Evolutionary conservation across 2,113 vertebrate genomes (phyloP).

Genomic region (Salvelinus fontinalis): DNA sequence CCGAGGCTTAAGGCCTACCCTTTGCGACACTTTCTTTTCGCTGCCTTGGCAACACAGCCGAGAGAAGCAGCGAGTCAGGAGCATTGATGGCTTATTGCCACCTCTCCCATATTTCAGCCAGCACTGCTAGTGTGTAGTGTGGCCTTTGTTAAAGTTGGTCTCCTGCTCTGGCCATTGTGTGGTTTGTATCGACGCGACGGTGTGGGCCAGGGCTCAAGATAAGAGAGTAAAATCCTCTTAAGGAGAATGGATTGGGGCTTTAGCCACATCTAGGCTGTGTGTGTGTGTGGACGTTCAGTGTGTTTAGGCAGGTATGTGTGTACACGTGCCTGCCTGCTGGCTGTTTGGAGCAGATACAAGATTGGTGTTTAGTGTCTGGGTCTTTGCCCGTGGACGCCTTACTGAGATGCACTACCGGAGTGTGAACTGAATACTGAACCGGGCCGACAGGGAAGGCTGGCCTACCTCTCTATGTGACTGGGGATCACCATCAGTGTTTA

Average conservation of each 20-base stretch:
- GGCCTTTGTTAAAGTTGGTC: background rate
- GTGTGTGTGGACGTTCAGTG: background rate
- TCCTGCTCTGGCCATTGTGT: background rate
- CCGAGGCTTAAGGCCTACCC: background rate
- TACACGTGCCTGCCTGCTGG: background rate
- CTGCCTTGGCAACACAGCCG: background rate
- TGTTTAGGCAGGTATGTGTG: background rate
- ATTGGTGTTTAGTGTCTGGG: constrained; percentile 1
- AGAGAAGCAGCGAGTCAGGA: background rate
- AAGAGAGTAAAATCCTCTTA: constrained; percentile 20
- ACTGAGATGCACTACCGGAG: background rate
- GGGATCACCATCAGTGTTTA: background rate
- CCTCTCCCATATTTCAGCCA: background rate
- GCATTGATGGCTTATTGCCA: background rate
- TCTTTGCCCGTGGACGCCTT: constrained; percentile 2
- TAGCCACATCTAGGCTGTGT: too few species aligned
- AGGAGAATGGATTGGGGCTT: background rate
- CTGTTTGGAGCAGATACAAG: background rate
- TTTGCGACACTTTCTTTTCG: too few species aligned
- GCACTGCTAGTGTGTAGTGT: background rate
- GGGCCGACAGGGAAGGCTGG: background rate
- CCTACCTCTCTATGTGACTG: background rate
- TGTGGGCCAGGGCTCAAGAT: constrained; percentile 4
- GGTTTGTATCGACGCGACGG: background rate
- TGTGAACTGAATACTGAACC: constrained; percentile 18